Evolutionary conservation across 2,888 invertebrate genomes (phyloP), one percentile per base, ranked within the genome.

Genomic region (Resseliella maxima): DNA sequence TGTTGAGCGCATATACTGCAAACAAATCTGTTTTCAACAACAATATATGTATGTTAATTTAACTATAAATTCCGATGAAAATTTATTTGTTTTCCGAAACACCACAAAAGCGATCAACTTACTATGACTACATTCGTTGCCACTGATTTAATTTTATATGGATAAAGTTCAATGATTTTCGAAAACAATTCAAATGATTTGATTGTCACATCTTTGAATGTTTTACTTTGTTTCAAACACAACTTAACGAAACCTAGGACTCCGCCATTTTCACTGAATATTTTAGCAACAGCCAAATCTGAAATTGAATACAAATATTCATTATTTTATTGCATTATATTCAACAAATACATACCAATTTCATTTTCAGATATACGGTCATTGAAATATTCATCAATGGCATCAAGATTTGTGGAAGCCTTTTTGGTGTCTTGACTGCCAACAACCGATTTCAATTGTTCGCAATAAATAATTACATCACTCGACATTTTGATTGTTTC

Each of bases 181-280:
- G 87, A 86, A 87, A 89, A 88, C n/a, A 89, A 85, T 36, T 87
- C 87, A 38, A 89, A 88, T 54, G 88, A 87, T n/a, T 87, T 88
- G 21, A 87, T 87, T 86, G 89, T 89, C n/a, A 88, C 87, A 24
- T 88, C 88, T 86, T 88, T 88, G 41, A 89, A 89, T 0, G 87
- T 59, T 59, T 88, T 89, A 12, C 87, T 86, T 6, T 87, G 86
- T 24, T 86, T 87, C 0, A 89, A 64, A 27, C 88, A 87, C 81
- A 86, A 87, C 18, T 87, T 87, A 0, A 89, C 64, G 86, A 88
- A 89, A 36, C 86, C 86, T 15, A 89, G 59, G 0, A 89, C 88
- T 6, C 89, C 88, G 72, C 21, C 85, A 8, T 87, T 86, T 2
- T 87, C 86, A 85, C 88, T 86, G 86, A 89, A 89, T 0, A 89